Evolutionary conservation across 2,888 invertebrate genomes (phyloP), one percentile per base, ranked within the genome.

Genomic region (Caenorhabditis sp.): DNA sequence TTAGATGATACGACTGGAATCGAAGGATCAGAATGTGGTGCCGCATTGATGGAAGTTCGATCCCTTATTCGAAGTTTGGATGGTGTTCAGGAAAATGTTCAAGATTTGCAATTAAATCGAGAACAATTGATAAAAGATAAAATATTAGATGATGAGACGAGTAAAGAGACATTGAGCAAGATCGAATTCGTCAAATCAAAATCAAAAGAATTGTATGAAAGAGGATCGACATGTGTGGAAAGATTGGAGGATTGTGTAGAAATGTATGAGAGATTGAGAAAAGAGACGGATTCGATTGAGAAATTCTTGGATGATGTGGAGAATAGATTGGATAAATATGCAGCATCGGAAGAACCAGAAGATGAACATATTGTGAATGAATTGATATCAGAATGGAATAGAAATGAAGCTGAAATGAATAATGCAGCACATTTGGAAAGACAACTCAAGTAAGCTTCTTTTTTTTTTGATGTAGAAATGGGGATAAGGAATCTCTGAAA

Each of bases 1-100:
- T 69, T 85, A 10, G 85, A 85, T 59, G 86, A 85, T 49, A 73
- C 83, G 43, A 81, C 83, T 1, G 81, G 81, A 54, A 79, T 81
- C 38, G 76, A 81, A 31, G 77, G 69, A 23, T 14, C 64, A 10
- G 78, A 75, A n/a, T 78, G 78, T 49, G 69, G 71, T 21, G 71
- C 72, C 10, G 82, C 78, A 1, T 67, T 80, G 12, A 63, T 70
- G 59, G 80, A 81, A 25, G 79, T 78, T 10, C 63, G 72, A 12
- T 64, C 73, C 0, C 63, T 77, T 1, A 60, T 63, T 1, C 59
- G 77, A 31, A 63, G 61, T 64, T 43, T 80, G 14, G 71, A 70
- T 14, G 72, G 65, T 36, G 73, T 68, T 49, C 63, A 71, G 27
- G 70, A 75, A 54, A 56, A 69, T 10, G 57, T 74, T 66, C 64